Conservation (phyloP, 1,140 invertebrate genomes). For the Brachionus asplanchnoidis region DNA sequence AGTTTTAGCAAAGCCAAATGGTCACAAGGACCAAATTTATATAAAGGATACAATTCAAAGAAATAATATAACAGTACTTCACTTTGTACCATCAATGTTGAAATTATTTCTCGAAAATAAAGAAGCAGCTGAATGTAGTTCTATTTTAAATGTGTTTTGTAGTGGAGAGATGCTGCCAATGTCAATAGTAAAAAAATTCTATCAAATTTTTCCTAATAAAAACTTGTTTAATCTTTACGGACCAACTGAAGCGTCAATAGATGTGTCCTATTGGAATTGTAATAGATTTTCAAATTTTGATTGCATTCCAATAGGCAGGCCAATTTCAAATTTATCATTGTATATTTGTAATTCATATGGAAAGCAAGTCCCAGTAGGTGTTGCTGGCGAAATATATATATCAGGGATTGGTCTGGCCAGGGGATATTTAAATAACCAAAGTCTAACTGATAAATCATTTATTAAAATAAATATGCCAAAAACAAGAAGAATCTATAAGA, state of each 20-base stretch:
- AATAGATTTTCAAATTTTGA: not conserved
- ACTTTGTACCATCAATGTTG: not conserved
- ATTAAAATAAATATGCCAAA: not conserved
- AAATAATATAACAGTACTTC: not conserved
- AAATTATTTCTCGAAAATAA: not conserved
- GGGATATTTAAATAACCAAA: not conserved
- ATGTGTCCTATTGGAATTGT: not conserved
- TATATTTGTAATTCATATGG: not conserved
- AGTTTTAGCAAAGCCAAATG: not conserved
- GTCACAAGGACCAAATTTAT: not conserved
- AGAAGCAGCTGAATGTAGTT: not conserved
- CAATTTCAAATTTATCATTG: not conserved
- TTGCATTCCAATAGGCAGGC: not conserved
- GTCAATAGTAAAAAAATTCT: not conserved
- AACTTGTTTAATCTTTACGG: not conserved
- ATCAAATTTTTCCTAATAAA: not conserved
- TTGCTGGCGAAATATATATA: not conserved
- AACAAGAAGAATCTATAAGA: conserved; percentile 43
- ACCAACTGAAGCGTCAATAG: not conserved
- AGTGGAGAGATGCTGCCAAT: not conserved
- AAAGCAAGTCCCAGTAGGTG: not conserved
- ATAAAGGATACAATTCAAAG: not conserved
- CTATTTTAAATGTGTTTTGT: not conserved
- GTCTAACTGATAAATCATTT: not conserved
- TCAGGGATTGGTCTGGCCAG: not conserved